Percentiles rank a stretch among this genome's conserved stretches.
Evolutionary conservation across 2,888 invertebrate genomes (phyloP).

Genomic region (Mythimna lalbum): DNA sequence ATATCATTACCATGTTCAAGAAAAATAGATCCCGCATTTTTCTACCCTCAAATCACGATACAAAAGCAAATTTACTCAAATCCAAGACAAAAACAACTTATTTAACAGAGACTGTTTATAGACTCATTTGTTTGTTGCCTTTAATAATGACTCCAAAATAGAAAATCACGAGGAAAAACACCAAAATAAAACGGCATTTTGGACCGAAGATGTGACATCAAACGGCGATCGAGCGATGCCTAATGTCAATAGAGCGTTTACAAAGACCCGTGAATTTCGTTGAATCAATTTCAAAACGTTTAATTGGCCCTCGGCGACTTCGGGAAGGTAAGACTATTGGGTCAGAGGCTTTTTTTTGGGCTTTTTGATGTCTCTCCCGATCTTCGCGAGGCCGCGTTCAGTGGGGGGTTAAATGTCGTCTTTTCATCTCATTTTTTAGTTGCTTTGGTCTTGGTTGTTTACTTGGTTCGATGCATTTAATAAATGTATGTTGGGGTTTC

Average conservation of each 20-base stretch:
- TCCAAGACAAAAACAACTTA: constrained; percentile 54
- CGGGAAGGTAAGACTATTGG: constrained; percentile 74
- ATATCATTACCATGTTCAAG: neutral
- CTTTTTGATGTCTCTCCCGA: constrained; percentile 78
- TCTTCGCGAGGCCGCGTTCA: constrained; percentile 23
- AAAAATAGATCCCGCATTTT: neutral
- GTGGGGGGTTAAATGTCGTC: constrained; percentile 37
- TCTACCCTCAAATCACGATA: constrained; percentile 33
- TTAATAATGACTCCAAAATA: constrained; percentile 47
- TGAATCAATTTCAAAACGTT: constrained; percentile 87
- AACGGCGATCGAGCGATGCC: constrained; percentile 74
- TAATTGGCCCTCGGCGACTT: constrained; percentile 83
- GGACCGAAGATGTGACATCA: constrained; percentile 69
- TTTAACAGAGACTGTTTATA: constrained; percentile 51
- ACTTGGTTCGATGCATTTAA: neutral
- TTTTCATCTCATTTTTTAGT: neutral
- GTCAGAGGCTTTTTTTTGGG: constrained; percentile 74
- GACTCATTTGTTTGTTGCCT: constrained; percentile 54
- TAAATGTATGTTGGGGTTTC: neutral
- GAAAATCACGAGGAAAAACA: constrained; percentile 56
- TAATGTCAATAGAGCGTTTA: constrained; percentile 83
- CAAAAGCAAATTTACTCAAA: constrained; percentile 49
- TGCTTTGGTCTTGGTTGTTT: constrained; percentile 3
- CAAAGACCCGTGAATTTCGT: constrained; percentile 77
- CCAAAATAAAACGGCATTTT: constrained; percentile 56